phyloP scores from a whole-genome alignment of 2,113 vertebrate species.

The Chaetorhynchus papuensis region DNA sequence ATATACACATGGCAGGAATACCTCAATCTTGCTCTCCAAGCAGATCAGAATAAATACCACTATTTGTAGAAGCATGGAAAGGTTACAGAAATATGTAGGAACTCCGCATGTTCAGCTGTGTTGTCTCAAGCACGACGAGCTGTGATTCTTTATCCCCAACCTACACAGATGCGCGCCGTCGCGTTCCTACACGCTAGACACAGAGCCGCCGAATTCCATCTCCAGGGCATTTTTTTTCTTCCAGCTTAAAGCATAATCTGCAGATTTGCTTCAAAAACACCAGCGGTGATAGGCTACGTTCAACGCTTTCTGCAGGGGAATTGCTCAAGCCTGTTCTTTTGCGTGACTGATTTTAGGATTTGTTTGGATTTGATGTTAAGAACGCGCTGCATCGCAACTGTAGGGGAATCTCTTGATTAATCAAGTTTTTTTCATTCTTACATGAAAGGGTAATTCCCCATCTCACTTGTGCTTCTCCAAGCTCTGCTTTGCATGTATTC shows the following conservation, averaged over 20 bases:
- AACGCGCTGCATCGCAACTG: fast-evolving
- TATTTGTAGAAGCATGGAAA: background rate
- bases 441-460: slow-evolving; percentile 25
- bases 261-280: background rate
- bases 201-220: background rate
- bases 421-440: background rate
- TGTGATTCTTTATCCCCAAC: background rate
- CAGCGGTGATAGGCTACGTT: background rate
- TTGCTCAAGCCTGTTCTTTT: background rate
- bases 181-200: background rate
- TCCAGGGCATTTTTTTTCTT: background rate
- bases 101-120: background rate
- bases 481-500: background rate
- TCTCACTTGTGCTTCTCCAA: slow-evolving; percentile 14
- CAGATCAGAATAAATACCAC: background rate
- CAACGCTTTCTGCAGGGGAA: background rate
- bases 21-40: background rate
- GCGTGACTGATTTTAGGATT: background rate
- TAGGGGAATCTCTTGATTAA: background rate
- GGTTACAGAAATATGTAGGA: background rate
- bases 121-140: background rate
- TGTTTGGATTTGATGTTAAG: background rate
- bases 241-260: slow-evolving; percentile 1
- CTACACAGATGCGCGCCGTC: background rate
- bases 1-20: background rate